Base-by-base conservation (phyloP, 64 coral and sea anemone species). In the Acropora yongei region DNA sequence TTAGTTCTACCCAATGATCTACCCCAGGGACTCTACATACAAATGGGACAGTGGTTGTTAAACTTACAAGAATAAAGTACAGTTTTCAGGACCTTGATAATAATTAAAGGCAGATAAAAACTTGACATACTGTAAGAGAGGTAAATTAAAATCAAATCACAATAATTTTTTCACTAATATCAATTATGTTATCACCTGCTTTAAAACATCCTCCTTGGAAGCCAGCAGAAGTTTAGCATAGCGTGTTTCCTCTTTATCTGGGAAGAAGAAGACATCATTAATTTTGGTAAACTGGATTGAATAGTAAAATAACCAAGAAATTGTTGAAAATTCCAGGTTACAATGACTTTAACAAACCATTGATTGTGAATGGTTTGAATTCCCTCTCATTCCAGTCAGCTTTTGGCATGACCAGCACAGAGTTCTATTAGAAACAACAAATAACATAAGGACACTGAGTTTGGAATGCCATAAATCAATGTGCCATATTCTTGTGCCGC, bases 171-270 rank as follows among this genome's bases (percentile, higher is more conserved):
- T 55, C 5, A 55, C 51, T 55, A 55, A 55, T 13, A 63, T 63
- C 60, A 13, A 84, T 10, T 10, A 55, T 7, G 10, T 10, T 10
- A 17, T 66, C 60, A 99, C 97, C 97, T 99, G 77, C 68, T 93
- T 87, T 6, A 99, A 66, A 41, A 99, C 89, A 46, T 99, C 97
- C 11, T 94, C 75, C 30, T 88, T 73, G 42, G 97, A 96, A 16
- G 97, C 97, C 44, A 96, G 58, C 49, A 99, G 78, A 19, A 99
- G 94, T 85, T 99, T 99, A 65, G 94, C 91, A 76, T 93, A 96
- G 49, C 88, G 76, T 12, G 77, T 96, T 80, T 99, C 84, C 67
- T 86, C 79, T 71, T 85, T 58, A 57, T 99, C 97, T 99, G 75
- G 5, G 17, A n/a, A 18, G 3, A 6, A 8, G 40, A 74, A 89